Conservation (phyloP, 2,797 vertebrate species). For the Otolemur crassicaudatus region DNA sequence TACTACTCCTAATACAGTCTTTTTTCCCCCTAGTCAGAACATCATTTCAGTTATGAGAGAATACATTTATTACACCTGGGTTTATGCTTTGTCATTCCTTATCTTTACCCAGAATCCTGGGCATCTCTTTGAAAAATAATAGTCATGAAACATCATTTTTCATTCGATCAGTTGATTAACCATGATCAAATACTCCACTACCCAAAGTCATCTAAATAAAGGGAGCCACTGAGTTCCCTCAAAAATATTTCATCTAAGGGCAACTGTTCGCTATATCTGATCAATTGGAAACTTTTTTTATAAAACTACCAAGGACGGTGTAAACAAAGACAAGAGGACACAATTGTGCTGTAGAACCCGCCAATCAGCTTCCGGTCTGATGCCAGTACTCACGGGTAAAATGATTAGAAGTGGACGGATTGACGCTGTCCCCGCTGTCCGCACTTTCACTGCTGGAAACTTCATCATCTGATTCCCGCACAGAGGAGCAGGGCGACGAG, state of each 20-base stretch:
- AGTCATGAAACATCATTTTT: neutral
- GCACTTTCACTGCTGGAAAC: conserved; percentile 98
- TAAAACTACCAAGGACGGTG: neutral
- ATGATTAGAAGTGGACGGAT: conserved; percentile 95
- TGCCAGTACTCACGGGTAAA: conserved; percentile 93
- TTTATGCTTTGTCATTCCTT: neutral
- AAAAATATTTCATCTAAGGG: conserved; percentile 1
- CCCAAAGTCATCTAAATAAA: neutral
- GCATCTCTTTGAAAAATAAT: neutral
- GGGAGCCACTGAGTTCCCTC: neutral
- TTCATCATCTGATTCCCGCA: conserved; percentile 96
- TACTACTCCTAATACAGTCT: neutral
- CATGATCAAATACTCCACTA: neutral
- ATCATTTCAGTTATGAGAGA: neutral
- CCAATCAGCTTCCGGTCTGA: neutral
- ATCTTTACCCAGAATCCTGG: neutral
- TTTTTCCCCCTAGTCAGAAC: neutral
- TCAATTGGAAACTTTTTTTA: neutral
- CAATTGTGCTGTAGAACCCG: neutral
- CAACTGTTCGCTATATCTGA: neutral
- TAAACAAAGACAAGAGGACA: neutral
- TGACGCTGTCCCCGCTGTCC: conserved; percentile 98
- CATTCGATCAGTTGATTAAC: neutral
- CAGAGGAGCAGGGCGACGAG: conserved; percentile 96
- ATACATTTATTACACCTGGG: neutral